These are phyloP conservation scores for Conus ventricosus DNA, from an alignment of 1,140 invertebrate species.

Conservation along the genomic window DNA sequence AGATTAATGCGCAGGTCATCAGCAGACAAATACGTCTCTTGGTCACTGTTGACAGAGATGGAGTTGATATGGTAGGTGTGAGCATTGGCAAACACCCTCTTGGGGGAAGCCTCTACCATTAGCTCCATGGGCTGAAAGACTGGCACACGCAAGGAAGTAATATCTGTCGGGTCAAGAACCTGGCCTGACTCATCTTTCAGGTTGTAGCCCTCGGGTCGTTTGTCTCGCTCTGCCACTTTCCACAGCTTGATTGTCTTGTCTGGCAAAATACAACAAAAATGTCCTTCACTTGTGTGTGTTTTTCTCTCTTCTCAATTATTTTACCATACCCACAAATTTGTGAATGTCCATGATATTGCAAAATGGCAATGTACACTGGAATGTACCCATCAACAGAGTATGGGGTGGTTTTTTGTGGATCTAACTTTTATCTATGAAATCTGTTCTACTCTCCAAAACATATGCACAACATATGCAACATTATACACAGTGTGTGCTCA, in stretches of 20 bases:
- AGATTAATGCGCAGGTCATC: slow-evolving; percentile 99
- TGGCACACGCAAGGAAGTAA: slow-evolving; percentile 92
- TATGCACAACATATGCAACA: too few species aligned
- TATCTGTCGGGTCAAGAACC: slow-evolving; percentile 87
- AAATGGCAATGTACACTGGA: too few species aligned
- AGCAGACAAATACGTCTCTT: slow-evolving; percentile 99
- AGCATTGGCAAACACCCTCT: slow-evolving; percentile 99
- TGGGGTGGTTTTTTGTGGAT: too few species aligned
- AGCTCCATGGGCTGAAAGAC: slow-evolving; percentile 94
- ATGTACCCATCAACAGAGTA: too few species aligned
- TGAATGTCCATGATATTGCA: too few species aligned
- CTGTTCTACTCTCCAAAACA: too few species aligned
- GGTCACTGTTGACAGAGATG: slow-evolving; percentile 99
- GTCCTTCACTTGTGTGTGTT: too few species aligned
- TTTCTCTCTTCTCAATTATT: too few species aligned
- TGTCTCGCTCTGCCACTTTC: slow-evolving; percentile 95
- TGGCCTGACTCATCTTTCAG: slow-evolving; percentile 94
- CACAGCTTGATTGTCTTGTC: slow-evolving; percentile 89
- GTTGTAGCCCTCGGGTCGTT: slow-evolving; percentile 92
- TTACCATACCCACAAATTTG: too few species aligned
- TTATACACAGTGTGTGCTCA: too few species aligned
- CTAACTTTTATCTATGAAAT: too few species aligned
- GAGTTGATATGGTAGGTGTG: slow-evolving; percentile 99
- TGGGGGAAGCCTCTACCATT: slow-evolving; percentile 98
- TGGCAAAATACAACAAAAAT: slow-evolving; percentile 60